phyloP scores from a whole-genome alignment of 2,797 vertebrate genomes.

The Helarctos malayanus region DNA sequence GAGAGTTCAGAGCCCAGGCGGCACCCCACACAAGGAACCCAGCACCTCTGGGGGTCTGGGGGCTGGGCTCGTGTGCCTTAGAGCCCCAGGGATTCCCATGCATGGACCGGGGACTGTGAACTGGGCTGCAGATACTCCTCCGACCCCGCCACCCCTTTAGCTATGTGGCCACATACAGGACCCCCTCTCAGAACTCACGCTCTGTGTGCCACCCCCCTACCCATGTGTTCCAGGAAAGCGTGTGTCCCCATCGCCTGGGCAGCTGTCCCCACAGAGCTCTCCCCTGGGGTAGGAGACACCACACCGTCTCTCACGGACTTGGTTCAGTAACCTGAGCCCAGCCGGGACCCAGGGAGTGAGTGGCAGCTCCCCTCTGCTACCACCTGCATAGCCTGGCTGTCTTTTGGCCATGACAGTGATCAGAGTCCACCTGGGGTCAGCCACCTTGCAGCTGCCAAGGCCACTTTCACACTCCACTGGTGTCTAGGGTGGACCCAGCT shows the following conservation, averaged over 20 bases:
- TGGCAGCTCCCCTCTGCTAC: background rate
- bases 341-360: rapidly evolving
- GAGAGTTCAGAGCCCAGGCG: background rate
- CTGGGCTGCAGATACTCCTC: background rate
- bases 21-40: background rate
- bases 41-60: rapidly evolving
- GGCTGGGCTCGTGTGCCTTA: background rate
- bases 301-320: rapidly evolving
- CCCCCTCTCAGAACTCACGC: background rate
- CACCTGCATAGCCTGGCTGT: rapidly evolving
- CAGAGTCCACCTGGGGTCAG: rapidly evolving
- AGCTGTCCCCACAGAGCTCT: background rate
- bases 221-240: background rate
- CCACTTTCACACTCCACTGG: background rate
- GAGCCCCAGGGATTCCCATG: background rate
- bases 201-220: rapidly evolving
- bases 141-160: background rate
- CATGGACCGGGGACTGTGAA: background rate
- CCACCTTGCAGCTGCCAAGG: rapidly evolving
- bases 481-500: background rate
- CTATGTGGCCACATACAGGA: rapidly evolving
- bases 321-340: rapidly evolving
- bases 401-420: background rate
- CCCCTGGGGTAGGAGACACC: background rate
- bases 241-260: rapidly evolving